phyloP scores from a whole-genome alignment of 2,888 invertebrate genomes.

The Seira ritae region DNA sequence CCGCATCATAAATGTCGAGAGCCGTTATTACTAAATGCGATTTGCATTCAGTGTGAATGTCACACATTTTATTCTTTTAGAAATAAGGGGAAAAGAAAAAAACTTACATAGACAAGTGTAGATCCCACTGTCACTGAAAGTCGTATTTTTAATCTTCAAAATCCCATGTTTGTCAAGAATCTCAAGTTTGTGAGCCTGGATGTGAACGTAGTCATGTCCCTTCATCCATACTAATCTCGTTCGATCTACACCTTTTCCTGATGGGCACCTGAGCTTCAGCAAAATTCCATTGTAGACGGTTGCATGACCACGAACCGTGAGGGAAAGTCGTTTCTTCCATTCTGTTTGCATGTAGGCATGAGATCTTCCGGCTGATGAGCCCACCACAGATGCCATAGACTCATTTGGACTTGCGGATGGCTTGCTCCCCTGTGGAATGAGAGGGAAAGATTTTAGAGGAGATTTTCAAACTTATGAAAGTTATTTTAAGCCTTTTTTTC shows the following conservation, averaged over 20 bases:
- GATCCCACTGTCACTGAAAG: conserved; percentile 87
- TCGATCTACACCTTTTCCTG: conserved; percentile 75
- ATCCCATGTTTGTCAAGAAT: conserved; percentile 94
- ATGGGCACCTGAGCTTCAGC: conserved; percentile 95
- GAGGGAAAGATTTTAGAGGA: background rate
- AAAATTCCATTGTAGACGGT: conserved; percentile 93
- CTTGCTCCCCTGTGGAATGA: conserved; percentile 28
- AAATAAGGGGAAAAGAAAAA: no score
- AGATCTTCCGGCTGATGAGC: conserved; percentile 35
- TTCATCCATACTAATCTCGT: conserved; percentile 93
- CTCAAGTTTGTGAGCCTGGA: conserved; percentile 87
- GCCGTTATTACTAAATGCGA: background rate
- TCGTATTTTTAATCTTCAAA: conserved; percentile 88
- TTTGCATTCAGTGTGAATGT: background rate
- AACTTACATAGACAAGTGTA: conserved; percentile 88
- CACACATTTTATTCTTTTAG: background rate
- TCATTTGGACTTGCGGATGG: conserved; percentile 56
- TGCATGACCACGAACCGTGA: conserved; percentile 93
- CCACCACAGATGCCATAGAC: conserved; percentile 79
- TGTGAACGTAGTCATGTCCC: conserved; percentile 82
- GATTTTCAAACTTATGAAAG: background rate
- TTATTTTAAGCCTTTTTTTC: background rate
- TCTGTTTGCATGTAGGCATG: conserved; percentile 83
- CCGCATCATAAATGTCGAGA: background rate
- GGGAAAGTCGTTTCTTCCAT: conserved; percentile 86